These are phyloP conservation scores for Leptoclinus maculatus DNA, from an alignment of 2,797 vertebrate species.

Conservation along the genomic window DNA sequence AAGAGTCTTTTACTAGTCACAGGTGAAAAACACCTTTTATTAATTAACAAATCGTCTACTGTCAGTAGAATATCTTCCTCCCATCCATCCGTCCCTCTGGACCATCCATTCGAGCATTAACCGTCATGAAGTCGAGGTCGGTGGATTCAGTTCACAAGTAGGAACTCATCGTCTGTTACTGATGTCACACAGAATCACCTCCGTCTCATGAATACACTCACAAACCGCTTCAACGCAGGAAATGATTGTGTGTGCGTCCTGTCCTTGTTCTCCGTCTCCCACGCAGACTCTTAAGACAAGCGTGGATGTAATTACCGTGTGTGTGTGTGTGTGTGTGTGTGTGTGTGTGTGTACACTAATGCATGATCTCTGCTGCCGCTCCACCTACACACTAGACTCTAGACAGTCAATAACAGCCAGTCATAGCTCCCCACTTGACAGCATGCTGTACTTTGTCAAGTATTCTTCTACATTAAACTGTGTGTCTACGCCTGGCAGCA, in stretches of 20 bases:
- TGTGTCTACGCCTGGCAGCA: neutral
- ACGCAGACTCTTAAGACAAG: slow-evolving; percentile 54
- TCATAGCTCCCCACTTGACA: slow-evolving; percentile 69
- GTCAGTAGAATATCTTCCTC: no score
- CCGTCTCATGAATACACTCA: no score
- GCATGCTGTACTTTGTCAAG: slow-evolving; percentile 62
- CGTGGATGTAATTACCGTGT: slow-evolving; percentile 57
- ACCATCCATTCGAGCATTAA: no score
- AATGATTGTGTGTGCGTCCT: slow-evolving; percentile 22
- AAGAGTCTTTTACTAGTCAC: no score
- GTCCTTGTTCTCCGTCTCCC: slow-evolving; percentile 33
- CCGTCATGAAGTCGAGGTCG: no score
- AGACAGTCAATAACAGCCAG: slow-evolving; percentile 63
- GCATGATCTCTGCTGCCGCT: slow-evolving; percentile 42
- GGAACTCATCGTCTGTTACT: no score
- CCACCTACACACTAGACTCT: slow-evolving; percentile 60
- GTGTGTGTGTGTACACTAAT: slow-evolving; percentile 33
- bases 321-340: slow-evolving; percentile 22
- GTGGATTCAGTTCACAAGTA: no score
- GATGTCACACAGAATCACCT: neutral
- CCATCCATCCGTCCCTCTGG: no score
- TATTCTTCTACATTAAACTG: slow-evolving; percentile 35
- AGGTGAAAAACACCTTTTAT: no score
- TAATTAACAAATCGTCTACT: no score
- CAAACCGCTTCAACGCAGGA: slow-evolving; percentile 1